Percentiles rank a stretch among this genome's conserved stretches.
phyloP scores from a whole-genome alignment of 2,888 invertebrate species.

The Melanargia galathea region DNA sequence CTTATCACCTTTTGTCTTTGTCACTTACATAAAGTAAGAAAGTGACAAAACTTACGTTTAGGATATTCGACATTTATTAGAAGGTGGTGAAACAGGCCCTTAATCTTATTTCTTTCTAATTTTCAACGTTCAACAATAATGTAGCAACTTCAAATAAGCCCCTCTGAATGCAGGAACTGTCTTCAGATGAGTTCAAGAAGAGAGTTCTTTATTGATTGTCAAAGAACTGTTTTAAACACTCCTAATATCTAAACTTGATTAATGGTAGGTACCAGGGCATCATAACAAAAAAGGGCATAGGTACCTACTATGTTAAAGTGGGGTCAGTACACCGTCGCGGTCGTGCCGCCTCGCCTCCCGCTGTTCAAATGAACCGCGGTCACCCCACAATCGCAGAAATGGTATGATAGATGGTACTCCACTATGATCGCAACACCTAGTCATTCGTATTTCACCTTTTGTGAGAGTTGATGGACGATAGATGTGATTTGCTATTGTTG shows the following conservation, averaged over 20 bases:
- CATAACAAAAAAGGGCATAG: constrained; percentile 64
- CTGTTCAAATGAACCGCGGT: constrained; percentile 38
- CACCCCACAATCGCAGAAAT: constrained; percentile 32
- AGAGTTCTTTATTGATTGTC: too few relatives aligned
- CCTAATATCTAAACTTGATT: background rate
- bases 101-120: too few relatives aligned
- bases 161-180: too few relatives aligned
- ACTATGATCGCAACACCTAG: constrained; percentile 49
- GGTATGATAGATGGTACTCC: constrained; percentile 32
- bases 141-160: too few relatives aligned
- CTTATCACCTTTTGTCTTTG: too few relatives aligned
- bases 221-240: too few relatives aligned
- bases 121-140: too few relatives aligned
- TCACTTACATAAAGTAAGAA: too few relatives aligned
- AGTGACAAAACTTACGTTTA: too few relatives aligned
- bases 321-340: constrained; percentile 69
- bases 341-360: constrained; percentile 64
- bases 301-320: constrained; percentile 54
- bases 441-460: constrained; percentile 31
- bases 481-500: constrained; percentile 28
- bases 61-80: too few relatives aligned
- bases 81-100: too few relatives aligned
- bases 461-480: constrained; percentile 28
- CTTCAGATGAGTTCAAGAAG: too few relatives aligned
- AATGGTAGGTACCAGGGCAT: constrained; percentile 59